Percentiles rank a stretch among this genome's conserved stretches.
These are phyloP conservation scores for Caenorhabditis sinica DNA, from an alignment of 2,888 invertebrate genomes.

Conservation along the genomic window DNA sequence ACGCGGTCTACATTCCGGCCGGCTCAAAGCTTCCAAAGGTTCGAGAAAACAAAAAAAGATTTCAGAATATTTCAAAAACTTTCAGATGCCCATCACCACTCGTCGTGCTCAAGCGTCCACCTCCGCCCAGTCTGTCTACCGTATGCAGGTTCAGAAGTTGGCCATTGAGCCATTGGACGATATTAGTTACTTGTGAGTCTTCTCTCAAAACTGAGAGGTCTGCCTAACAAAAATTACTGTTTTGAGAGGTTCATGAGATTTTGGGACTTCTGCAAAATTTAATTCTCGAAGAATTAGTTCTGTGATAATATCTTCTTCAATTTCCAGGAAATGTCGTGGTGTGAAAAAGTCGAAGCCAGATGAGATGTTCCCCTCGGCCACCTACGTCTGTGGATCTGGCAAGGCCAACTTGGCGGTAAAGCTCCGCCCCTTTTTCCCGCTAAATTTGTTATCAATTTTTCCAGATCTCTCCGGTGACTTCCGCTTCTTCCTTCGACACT, in stretches of 20 bases:
- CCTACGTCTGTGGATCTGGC: conserved; percentile 18
- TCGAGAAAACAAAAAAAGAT: background rate
- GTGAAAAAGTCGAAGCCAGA: conserved; percentile 41
- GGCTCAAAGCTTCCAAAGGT: too few species aligned
- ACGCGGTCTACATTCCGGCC: conserved; percentile 46
- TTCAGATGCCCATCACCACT: conserved; percentile 4
- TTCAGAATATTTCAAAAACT: background rate
- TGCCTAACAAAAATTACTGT: background rate
- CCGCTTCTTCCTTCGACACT: background rate
- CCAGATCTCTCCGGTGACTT: conserved; percentile 22
- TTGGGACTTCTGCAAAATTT: background rate
- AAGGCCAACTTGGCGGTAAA: conserved; percentile 19
- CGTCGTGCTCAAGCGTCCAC: background rate
- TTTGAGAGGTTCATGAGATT: background rate
- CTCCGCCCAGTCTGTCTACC: background rate
- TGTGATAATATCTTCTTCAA: too few species aligned
- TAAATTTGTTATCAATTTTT: background rate
- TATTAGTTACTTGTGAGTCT: conserved; percentile 38
- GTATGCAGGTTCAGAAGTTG: conserved; percentile 25
- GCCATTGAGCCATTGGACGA: conserved; percentile 42
- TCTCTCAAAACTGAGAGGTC: background rate
- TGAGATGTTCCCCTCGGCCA: conserved; percentile 40
- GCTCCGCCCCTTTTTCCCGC: background rate
- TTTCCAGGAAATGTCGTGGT: conserved; percentile 34
- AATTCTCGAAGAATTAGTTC: too few species aligned